Conservation (phyloP, 2,113 vertebrate genomes). For the Esox niger region DNA sequence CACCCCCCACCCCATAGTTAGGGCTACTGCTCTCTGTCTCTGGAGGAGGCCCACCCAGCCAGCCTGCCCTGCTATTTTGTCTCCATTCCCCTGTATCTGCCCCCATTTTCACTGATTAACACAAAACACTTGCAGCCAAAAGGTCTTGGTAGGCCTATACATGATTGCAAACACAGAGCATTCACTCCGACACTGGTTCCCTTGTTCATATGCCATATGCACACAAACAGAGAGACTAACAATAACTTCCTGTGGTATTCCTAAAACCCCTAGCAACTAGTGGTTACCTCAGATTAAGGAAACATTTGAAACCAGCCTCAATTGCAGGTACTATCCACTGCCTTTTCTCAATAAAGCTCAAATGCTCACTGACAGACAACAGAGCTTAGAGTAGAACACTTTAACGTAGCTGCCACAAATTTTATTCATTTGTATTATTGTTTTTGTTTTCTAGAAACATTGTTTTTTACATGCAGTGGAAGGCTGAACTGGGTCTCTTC, state of each 20-base stretch:
- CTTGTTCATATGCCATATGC: constrained; percentile 18
- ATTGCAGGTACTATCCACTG: not conserved
- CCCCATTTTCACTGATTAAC: constrained; percentile 22
- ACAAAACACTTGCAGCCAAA: constrained; percentile 43
- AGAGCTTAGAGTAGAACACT: not conserved
- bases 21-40: constrained; percentile 8
- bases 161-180: not conserved
- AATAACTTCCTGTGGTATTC: constrained; percentile 8
- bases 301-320: not conserved
- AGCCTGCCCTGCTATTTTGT: constrained; percentile 6
- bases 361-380: constrained; percentile 1
- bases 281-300: not conserved
- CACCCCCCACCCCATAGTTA: not conserved
- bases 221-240: constrained; percentile 24
- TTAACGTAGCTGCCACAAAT: not conserved
- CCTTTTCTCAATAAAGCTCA: not conserved
- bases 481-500: constrained; percentile 17
- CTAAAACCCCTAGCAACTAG: constrained; percentile 1
- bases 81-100: not conserved
- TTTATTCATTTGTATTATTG: not conserved
- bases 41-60: not conserved
- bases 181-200: not conserved
- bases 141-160: not conserved
- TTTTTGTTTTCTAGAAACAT: constrained; percentile 10
- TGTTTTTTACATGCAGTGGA: not conserved